A percentile compares a stretch with the other conserved stretches of the same genome.
phyloP scores from a whole-genome alignment of 2,113 vertebrate species.

The Centropristis striata region DNA sequence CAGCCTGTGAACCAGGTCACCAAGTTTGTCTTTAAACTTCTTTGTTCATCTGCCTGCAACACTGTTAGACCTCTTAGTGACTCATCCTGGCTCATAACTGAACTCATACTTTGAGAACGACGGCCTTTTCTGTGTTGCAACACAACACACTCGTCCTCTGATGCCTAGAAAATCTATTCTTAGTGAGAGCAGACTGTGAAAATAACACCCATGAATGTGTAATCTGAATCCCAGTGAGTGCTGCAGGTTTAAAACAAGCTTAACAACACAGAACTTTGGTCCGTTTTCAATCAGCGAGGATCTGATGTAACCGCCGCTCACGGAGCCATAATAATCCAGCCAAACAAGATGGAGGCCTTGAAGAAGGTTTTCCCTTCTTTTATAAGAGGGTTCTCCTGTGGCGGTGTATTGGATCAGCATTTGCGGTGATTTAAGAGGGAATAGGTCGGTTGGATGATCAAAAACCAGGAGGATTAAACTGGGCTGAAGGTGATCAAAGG shows the following conservation, averaged over 20 bases:
- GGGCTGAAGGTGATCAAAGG: conserved; percentile 46
- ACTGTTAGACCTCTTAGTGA: conserved; percentile 20
- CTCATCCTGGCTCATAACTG: conserved; percentile 18
- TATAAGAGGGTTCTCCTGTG: background rate
- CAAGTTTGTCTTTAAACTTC: conserved; percentile 36
- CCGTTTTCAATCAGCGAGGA: conserved; percentile 26
- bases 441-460: conserved; percentile 38
- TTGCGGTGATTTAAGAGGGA: conserved; percentile 45
- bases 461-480: conserved; percentile 14
- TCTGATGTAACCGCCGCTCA: conserved; percentile 41
- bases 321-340: conserved; percentile 49
- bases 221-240: conserved; percentile 9
- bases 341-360: conserved; percentile 42
- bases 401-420: conserved; percentile 31
- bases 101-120: conserved; percentile 1
- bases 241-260: conserved; percentile 44
- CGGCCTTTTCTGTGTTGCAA: background rate
- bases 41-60: background rate
- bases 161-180: background rate
- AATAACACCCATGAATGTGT: background rate
- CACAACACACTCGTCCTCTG: background rate
- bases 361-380: background rate
- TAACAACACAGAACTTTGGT: conserved; percentile 22
- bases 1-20: conserved; percentile 24
- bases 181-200: background rate